A percentile compares a stretch with the other conserved stretches of the same genome.
Evolutionary conservation across 2,888 invertebrate species (phyloP).

Genomic region (Drosophila nigritarsus): DNA sequence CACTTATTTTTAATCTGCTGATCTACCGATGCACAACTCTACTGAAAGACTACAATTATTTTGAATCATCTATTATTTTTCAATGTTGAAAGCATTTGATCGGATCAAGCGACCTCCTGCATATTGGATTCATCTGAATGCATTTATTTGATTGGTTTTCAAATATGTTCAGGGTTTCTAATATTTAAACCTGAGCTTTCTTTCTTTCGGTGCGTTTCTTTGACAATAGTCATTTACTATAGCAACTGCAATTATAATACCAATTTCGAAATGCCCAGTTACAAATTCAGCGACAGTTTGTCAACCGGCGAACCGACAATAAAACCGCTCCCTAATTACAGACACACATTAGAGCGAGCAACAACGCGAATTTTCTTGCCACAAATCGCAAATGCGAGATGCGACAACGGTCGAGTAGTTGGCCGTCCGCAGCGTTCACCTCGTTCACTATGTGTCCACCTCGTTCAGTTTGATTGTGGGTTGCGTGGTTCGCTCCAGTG

Average conservation of each 20-base stretch:
- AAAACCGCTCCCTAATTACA: conserved; percentile 72
- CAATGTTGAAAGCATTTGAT: not conserved
- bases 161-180: not conserved
- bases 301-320: conserved; percentile 68
- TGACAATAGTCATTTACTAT: conserved; percentile 4
- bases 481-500: conserved; percentile 60
- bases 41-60: not conserved
- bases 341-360: conserved; percentile 11
- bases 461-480: conserved; percentile 16
- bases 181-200: not conserved
- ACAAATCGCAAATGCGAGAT: conserved; percentile 69
- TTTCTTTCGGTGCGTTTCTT: not conserved
- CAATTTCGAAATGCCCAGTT: conserved; percentile 47
- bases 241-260: conserved; percentile 42
- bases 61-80: not conserved
- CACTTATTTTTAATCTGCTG: not conserved
- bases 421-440: conserved; percentile 38
- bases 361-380: conserved; percentile 41
- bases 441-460: conserved; percentile 21
- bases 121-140: not conserved
- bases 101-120: not conserved
- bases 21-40: not conserved
- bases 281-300: conserved; percentile 65
- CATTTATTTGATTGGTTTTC: not conserved
- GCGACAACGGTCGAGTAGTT: conserved; percentile 62